Evolutionary conservation across 2,888 invertebrate species (phyloP).

Genomic region (Campoplex capitator): DNA sequence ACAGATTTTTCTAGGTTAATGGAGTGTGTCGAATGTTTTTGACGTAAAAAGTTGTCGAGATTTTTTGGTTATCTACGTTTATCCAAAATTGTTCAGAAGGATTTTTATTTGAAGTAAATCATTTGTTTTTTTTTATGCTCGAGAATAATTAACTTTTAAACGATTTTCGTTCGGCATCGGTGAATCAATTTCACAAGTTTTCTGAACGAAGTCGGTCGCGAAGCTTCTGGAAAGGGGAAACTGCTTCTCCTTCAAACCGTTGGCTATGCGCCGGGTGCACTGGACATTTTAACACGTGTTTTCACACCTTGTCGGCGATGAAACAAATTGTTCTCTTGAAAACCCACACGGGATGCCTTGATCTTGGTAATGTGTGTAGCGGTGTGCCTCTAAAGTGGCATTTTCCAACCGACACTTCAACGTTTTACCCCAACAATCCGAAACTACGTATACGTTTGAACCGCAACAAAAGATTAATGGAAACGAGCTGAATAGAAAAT

Average conservation of each 20-base stretch:
- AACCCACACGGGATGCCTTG: conserved; percentile 24
- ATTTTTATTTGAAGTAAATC: not conserved
- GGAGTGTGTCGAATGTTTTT: not conserved
- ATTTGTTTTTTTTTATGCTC: not conserved
- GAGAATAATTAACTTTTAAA: not conserved
- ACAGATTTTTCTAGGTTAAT: not conserved
- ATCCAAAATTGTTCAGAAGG: not conserved
- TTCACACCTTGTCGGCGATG: conserved; percentile 70
- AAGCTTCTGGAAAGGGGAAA: not conserved
- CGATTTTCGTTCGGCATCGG: not conserved
- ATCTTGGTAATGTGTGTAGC: conserved; percentile 32
- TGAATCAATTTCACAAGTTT: not conserved
- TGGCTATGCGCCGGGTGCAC: conserved; percentile 13
- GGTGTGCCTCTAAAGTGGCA: conserved; percentile 49
- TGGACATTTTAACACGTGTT: conserved; percentile 67
- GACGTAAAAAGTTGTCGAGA: not conserved
- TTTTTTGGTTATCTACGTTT: not conserved
- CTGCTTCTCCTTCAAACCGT: not conserved
- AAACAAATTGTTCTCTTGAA: conserved; percentile 70
- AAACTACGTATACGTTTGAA: conserved; percentile 27
- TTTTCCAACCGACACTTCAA: conserved; percentile 58
- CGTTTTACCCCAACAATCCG: conserved; percentile 21
- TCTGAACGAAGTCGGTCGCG: not conserved
- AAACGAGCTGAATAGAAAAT: conserved; percentile 69
- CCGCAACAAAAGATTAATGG: conserved; percentile 70